Base-by-base conservation (phyloP, 2,113 vertebrate species). In the Microcebus jonahi region DNA sequence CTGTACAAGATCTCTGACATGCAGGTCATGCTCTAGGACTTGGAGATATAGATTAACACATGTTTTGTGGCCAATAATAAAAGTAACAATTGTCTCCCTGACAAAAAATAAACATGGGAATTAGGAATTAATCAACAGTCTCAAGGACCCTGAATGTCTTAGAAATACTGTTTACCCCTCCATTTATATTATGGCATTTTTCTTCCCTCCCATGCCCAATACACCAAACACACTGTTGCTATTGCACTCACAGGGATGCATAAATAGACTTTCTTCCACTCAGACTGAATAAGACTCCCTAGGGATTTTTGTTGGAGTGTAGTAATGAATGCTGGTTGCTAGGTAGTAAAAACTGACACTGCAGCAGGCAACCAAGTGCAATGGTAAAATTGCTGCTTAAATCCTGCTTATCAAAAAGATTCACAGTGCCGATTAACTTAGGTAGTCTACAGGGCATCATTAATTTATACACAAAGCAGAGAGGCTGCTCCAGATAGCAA, bases 11-110 rank as follows among this genome's bases (percentile, higher is more conserved):
- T 97, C 94, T 98, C 92, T 98, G 96, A 97, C 98, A 99, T 99
- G 98, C 99, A 99, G 95, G 76, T 98, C 98, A 99, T 99, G 98
- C 98, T 98, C 31, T 96, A 96, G 92, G 92, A 96, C 94, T 98
- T 97, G 71, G 87, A 97, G 97, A 98, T 98, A 93, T 96, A 97
- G 96, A 98, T 31, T 65, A 95, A 97, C 97, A 97, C 73, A 97
- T 97, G 55, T 98, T 98, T 98, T 82, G 92, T 59, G 59, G 48
- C 97, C 96, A 98, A 98, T 83, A 97, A 55, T 95, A 98, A 97
- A 95, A 97, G 55, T 88, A 93, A 92, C 84, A 95, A 95, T 91
- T 97, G 15, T 97, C 94, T 98, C 97, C 96, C 98, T 98, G 95
- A 96, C 92, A 91, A 98, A 98, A 98, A 96, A 98, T 97, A 97